Conservation (phyloP, 1,140 invertebrate genomes). For the Drosophila saltans region DNA sequence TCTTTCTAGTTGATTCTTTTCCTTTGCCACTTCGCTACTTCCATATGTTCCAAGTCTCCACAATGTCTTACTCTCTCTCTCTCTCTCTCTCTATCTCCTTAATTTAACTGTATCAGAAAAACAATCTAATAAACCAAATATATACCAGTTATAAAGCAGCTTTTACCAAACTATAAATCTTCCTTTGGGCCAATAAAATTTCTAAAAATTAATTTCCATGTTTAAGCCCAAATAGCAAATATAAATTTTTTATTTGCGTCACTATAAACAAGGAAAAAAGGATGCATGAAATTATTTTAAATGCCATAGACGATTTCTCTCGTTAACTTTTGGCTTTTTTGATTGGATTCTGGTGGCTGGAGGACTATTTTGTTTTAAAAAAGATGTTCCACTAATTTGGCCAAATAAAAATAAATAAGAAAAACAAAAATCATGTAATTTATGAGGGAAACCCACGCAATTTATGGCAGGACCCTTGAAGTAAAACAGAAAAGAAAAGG, state of each 20-base stretch:
- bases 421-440: constrained; percentile 37
- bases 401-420: constrained; percentile 31
- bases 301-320: constrained; percentile 24
- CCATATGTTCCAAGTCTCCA: not conserved
- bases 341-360: constrained; percentile 2
- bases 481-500: constrained; percentile 23
- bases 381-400: constrained; percentile 45
- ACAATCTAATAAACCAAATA: constrained; percentile 5
- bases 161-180: constrained; percentile 4
- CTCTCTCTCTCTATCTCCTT: not conserved
- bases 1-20: no score
- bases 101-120: constrained; percentile 2
- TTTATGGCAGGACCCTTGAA: constrained; percentile 27
- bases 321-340: constrained; percentile 1
- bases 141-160: not conserved
- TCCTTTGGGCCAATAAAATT: constrained; percentile 44
- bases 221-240: constrained; percentile 32
- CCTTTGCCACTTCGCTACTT: no score
- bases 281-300: constrained; percentile 34
- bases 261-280: constrained; percentile 27
- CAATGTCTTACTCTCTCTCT: not conserved
- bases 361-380: constrained; percentile 11
- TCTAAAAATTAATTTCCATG: constrained; percentile 55
- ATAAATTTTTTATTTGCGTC: constrained; percentile 17
- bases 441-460: constrained; percentile 37